Base-by-base conservation (phyloP, 35 echinoderm and acorn worm genomes). In the Heliocidaris tuberculata region DNA sequence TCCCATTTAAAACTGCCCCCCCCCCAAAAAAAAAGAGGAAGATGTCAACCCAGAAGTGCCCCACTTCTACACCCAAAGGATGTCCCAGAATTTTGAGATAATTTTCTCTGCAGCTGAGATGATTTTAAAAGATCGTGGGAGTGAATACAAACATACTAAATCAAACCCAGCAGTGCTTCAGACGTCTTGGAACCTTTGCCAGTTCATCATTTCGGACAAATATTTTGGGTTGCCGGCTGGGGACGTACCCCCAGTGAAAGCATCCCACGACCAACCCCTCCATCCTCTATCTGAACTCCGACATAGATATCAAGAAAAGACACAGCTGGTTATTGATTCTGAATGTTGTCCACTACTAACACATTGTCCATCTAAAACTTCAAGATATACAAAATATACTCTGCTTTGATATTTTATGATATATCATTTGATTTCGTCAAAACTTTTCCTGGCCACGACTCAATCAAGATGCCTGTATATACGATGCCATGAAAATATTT, bases 101-200 rank as follows among this genome's bases (percentile, higher is more conserved):
- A 56, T 56, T 56, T 42, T 56, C 10, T 56, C 21, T 78, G 65
- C 65, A 78, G 65, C 65, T 78, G 65, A 78, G 65, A 78, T n/a
- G 4, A 78, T 19, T 78, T 78, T 78, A 78, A 78, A 60, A 78
- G 27, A 24, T n/a, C 65, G 65, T 78, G 65, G 65, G 65, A 78
- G 65, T 78, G 65, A 78, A 78, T 78, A 19, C 65, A 78, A 78
- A 78, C 65, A 78, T 78, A 21, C 65, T 78, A 78, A 78, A 78
- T 78, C 65, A 78, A n/a, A 27, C 65, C 65, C 65, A 78, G 65
- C 65, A n/a, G 65, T 78, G 7, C 65, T 42, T 78, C 65, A 78
- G 65, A 78, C 65, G 65, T 8, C 27, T 78, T 78, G 65, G 65
- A 78, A 78, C 65, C 65, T 78, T 21, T 24, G 65, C 27, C 65